Conservation (phyloP, 2,113 vertebrate species). For the Podarcis cretensis region DNA sequence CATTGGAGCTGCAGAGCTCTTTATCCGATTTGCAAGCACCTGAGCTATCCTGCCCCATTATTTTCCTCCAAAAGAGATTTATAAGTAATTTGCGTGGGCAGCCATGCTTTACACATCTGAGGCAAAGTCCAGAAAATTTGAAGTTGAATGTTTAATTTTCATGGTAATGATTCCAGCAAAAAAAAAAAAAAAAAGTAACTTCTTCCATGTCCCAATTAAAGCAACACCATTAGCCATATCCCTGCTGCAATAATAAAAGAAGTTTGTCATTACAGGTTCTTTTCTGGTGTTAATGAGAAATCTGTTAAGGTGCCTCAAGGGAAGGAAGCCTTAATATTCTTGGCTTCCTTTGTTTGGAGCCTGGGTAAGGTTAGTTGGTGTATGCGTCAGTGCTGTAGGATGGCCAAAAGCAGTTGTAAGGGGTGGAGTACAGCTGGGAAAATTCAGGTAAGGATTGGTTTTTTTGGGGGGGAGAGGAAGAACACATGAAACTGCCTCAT, state of each 20-base stretch:
- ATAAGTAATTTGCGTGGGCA: slow-evolving; percentile 28
- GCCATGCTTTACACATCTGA: slow-evolving; percentile 23
- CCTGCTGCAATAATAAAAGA: slow-evolving; percentile 45
- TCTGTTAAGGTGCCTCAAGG: slow-evolving; percentile 50
- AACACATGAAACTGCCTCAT: not conserved
- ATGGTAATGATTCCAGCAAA: slow-evolving; percentile 30
- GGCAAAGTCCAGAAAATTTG: slow-evolving; percentile 36
- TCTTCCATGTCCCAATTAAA: slow-evolving; percentile 37
- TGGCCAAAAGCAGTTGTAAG: slow-evolving; percentile 3
- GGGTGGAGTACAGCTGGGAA: rapidly evolving
- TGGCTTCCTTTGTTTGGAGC: slow-evolving; percentile 29
- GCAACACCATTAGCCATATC: slow-evolving; percentile 50
- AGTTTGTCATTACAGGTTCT: slow-evolving; percentile 52
- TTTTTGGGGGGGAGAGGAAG: not conserved
- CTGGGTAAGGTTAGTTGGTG: slow-evolving; percentile 25
- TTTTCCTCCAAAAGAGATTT: slow-evolving; percentile 19
- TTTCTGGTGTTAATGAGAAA: slow-evolving; percentile 62
- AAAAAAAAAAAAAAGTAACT: slow-evolving; percentile 2
- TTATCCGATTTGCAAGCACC: slow-evolving; percentile 16
- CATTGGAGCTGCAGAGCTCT: rapidly evolving
- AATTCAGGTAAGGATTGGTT: slow-evolving; percentile 16
- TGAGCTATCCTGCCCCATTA: slow-evolving; percentile 32
- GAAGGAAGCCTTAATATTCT: slow-evolving; percentile 36
- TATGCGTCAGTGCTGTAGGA: slow-evolving; percentile 42
- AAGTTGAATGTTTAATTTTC: slow-evolving; percentile 42